A percentile compares a stretch with the other conserved stretches of the same genome.
Conservation (phyloP, 2,113 vertebrate species). For the Himantopus leucocephalus region DNA sequence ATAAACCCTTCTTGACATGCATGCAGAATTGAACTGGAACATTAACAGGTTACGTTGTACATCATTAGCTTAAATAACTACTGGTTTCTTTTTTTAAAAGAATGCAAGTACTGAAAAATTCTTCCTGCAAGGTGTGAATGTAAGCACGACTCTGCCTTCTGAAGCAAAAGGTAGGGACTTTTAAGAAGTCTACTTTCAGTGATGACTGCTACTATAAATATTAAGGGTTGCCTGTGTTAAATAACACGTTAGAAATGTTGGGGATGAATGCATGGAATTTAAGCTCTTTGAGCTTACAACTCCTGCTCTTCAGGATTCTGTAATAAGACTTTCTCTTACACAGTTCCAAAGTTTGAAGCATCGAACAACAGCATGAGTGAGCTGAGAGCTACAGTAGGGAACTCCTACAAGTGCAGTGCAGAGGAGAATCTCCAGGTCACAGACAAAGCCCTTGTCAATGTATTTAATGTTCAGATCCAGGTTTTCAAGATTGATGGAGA, state of each 20-base stretch:
- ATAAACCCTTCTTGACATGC: not conserved
- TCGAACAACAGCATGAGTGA: slow-evolving; percentile 80
- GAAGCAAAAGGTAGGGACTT: slow-evolving; percentile 72
- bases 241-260: not conserved
- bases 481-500: slow-evolving; percentile 82
- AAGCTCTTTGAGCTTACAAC: not conserved
- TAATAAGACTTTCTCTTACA: not conserved
- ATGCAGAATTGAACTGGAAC: not conserved
- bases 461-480: slow-evolving; percentile 88
- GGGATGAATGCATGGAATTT: not conserved
- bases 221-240: not conserved
- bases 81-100: slow-evolving; percentile 41
- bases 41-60: not conserved
- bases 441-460: slow-evolving; percentile 74
- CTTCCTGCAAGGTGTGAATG: slow-evolving; percentile 65
- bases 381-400: slow-evolving; percentile 82
- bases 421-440: slow-evolving; percentile 81
- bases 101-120: slow-evolving; percentile 69
- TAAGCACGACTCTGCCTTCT: slow-evolving; percentile 59
- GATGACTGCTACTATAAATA: not conserved
- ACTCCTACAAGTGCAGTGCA: slow-evolving; percentile 87
- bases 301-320: not conserved
- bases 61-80: not conserved
- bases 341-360: slow-evolving; percentile 40
- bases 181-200: not conserved